Base-by-base conservation (phyloP, 2,113 vertebrate genomes). In the Dicrurus megarhynchus region DNA sequence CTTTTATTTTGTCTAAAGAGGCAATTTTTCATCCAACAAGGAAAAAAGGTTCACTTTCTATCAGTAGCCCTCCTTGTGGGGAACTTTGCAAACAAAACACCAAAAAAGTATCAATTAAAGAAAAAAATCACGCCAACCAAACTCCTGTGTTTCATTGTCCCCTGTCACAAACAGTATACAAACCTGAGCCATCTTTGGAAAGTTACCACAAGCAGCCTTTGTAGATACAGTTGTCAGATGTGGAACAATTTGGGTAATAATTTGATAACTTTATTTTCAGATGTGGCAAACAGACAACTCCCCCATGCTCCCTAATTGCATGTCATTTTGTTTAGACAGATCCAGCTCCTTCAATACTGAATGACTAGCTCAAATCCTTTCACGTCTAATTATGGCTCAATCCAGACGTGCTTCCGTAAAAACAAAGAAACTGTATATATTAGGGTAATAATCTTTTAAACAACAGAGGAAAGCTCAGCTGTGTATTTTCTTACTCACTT, bases 251-350 rank as follows among this genome's bases (percentile, higher is more conserved):
- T 82, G 26, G 27, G 50, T 68, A 93, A 87, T 90, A 95, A 96
- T 85, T 49, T 76, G 67, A 92, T 84, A 93, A 90, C 44, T 92
- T 95, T 70, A 91, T 96, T 97, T 97, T 94, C 86, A 91, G 90
- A 90, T 87, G 82, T 47, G 87, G 83, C 63, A 94, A 95, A 90
- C 39, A 94, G 73, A 86, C 20, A 90, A 50, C 49, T 95, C 67
- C 87, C 37, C 10, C 56, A 80, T 52, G 47, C 60, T 96, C 39
- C n/a, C 27, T 95, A 96, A 94, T 70, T 96, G 78, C 90, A 89
- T 19, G 9, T 96, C 75, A 92, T 68, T 94, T 93, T 95, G 69
- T 95, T 96, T 91, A 94, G 90, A 91, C 95, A 95, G 55, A 84
- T 93, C 49, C 74, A 84, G 10, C 26, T 90, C 33, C 47, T 90